phyloP scores from a whole-genome alignment of 2,797 vertebrate species.

The Channa striata region DNA sequence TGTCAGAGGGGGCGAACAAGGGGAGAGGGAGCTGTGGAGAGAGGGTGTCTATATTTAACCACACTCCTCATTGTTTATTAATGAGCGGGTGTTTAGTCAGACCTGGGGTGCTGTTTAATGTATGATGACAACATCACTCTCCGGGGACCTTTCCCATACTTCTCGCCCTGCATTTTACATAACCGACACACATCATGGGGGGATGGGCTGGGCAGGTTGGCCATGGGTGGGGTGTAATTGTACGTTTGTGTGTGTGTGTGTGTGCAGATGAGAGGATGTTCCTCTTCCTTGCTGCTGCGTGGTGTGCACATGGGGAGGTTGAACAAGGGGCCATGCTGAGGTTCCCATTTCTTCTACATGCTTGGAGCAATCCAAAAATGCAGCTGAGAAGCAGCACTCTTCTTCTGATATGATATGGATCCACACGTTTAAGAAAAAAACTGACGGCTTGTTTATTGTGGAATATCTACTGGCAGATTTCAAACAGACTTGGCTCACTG shows the following conservation, averaged over 20 bases:
- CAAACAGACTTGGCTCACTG: not conserved
- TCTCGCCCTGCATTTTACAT: slow-evolving; percentile 76
- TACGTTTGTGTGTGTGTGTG: slow-evolving; percentile 40
- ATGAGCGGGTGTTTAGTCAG: slow-evolving; percentile 84
- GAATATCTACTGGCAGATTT: slow-evolving; percentile 29
- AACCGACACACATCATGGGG: slow-evolving; percentile 73
- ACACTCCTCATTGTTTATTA: slow-evolving; percentile 82
- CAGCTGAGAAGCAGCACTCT: slow-evolving; percentile 33
- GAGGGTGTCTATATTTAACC: slow-evolving; percentile 79
- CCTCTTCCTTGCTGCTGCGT: slow-evolving; percentile 65
- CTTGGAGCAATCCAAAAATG: slow-evolving; percentile 50
- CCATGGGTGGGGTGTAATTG: slow-evolving; percentile 37
- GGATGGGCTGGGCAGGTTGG: slow-evolving; percentile 44
- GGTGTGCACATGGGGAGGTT: slow-evolving; percentile 71
- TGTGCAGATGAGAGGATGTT: slow-evolving; percentile 53
- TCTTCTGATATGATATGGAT: slow-evolving; percentile 48
- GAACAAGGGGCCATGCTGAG: slow-evolving; percentile 67
- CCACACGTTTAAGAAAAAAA: slow-evolving; percentile 42
- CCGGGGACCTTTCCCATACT: slow-evolving; percentile 73
- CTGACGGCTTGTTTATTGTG: slow-evolving; percentile 12
- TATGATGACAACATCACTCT: slow-evolving; percentile 82
- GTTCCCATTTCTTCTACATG: slow-evolving; percentile 49
- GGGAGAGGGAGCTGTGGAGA: slow-evolving; percentile 17
- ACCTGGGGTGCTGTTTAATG: slow-evolving; percentile 85
- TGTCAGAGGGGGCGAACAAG: slow-evolving; percentile 41